A percentile compares a stretch with the other conserved stretches of the same genome.
phyloP scores from a whole-genome alignment of 2,888 invertebrate species.

The Volucella inanis region DNA sequence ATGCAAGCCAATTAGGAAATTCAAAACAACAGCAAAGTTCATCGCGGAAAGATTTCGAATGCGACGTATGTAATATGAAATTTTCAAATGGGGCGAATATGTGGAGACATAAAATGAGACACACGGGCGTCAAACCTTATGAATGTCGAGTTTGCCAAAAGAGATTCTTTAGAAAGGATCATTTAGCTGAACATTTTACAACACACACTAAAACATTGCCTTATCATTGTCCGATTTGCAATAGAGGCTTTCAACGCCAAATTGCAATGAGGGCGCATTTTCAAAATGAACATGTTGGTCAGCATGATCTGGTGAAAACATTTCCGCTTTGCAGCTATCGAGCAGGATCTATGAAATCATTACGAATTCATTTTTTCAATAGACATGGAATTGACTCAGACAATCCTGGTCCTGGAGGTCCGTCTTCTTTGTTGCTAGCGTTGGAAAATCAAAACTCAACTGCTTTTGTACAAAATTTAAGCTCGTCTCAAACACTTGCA shows the following conservation, averaged over 20 bases:
- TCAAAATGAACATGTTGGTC: constrained; percentile 96
- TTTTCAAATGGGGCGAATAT: constrained; percentile 98
- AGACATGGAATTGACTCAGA: constrained; percentile 95
- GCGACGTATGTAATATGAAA: constrained; percentile 98
- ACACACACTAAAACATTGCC: constrained; percentile 96
- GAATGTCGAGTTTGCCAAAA: constrained; percentile 96
- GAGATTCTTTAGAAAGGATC: constrained; percentile 96
- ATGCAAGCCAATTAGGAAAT: constrained; percentile 86
- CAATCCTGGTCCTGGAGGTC: constrained; percentile 92
- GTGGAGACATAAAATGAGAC: constrained; percentile 96
- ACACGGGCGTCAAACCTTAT: constrained; percentile 96
- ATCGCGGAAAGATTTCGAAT: constrained; percentile 93
- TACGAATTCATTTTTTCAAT: constrained; percentile 94
- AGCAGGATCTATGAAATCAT: constrained; percentile 94
- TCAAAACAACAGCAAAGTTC: constrained; percentile 71
- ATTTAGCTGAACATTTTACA: constrained; percentile 95
- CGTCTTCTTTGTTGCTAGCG: constrained; percentile 88
- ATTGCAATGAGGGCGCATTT: constrained; percentile 97
- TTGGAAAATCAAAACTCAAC: constrained; percentile 85
- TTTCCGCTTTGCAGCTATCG: constrained; percentile 95
- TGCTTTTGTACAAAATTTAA: constrained; percentile 77
- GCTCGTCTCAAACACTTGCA: constrained; percentile 84
- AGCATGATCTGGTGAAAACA: constrained; percentile 94
- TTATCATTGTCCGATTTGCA: constrained; percentile 96
- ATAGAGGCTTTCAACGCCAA: constrained; percentile 95